These are phyloP conservation scores for Suncus etruscus DNA, from an alignment of 2,113 vertebrate species.

Conservation along the genomic window DNA sequence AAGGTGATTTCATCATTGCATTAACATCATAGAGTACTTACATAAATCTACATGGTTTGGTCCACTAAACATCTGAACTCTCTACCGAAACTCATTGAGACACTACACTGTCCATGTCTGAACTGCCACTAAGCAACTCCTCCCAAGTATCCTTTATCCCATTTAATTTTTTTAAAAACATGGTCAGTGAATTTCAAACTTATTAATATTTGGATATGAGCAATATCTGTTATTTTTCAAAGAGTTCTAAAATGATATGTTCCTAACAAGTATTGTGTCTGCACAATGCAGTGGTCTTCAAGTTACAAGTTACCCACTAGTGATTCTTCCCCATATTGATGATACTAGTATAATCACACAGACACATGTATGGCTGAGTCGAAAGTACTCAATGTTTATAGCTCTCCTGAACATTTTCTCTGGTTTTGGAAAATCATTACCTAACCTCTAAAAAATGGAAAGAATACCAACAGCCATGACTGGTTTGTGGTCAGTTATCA, in stretches of 20 bases:
- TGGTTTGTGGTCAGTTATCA: neutral
- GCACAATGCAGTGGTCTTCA: neutral
- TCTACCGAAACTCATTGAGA: neutral
- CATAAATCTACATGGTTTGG: neutral
- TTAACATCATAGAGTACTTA: neutral
- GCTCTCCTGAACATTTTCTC: neutral
- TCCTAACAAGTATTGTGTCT: neutral
- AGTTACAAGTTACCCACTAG: neutral
- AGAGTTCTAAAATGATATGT: neutral
- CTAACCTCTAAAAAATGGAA: constrained; percentile 26
- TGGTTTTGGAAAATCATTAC: neutral
- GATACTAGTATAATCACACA: neutral
- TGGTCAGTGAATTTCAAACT: constrained; percentile 15
- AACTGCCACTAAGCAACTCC: neutral
- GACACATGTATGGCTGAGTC: neutral
- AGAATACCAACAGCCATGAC: neutral
- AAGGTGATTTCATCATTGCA: neutral
- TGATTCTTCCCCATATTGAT: neutral
- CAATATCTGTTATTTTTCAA: neutral
- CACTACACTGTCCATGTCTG: neutral
- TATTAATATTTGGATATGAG: neutral
- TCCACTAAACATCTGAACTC: neutral
- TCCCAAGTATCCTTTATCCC: neutral
- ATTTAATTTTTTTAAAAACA: neutral
- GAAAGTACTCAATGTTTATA: neutral